phyloP scores from a whole-genome alignment of 1,140 invertebrate genomes.

The Rhysida immarginata region DNA sequence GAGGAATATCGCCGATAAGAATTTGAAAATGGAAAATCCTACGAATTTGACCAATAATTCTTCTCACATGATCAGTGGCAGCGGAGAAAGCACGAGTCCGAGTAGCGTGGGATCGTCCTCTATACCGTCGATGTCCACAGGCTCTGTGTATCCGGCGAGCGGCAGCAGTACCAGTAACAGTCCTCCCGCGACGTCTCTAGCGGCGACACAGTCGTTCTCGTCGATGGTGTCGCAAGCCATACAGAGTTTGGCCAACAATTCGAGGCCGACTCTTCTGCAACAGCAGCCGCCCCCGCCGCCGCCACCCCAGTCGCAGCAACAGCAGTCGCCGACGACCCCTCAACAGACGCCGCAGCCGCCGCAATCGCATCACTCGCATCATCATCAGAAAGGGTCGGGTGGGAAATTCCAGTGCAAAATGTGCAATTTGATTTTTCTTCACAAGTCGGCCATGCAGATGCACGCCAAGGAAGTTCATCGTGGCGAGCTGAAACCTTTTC shows the following conservation, averaged over 20 bases:
- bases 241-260: not conserved
- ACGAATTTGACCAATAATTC: too few species aligned
- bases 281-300: not conserved
- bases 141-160: too few species aligned
- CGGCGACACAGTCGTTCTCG: not conserved
- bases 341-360: not conserved
- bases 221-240: not conserved
- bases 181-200: not conserved
- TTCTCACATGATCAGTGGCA: too few species aligned
- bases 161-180: not conserved
- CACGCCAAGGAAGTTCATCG: constrained; percentile 5
- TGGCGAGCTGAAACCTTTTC: constrained; percentile 3
- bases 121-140: too few species aligned
- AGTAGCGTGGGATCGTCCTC: too few species aligned
- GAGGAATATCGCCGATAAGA: too few species aligned
- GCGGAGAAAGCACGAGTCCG: too few species aligned
- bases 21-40: too few species aligned
- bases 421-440: not conserved
- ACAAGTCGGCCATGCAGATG: constrained; percentile 6
- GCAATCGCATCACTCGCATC: not conserved
- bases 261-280: too few species aligned
- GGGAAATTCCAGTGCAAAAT: constrained; percentile 5
- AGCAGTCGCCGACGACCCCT: not conserved
- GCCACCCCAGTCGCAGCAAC: not conserved
- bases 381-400: not conserved